A percentile compares a stretch with the other conserved stretches of the same genome.
Evolutionary conservation across 2,888 invertebrate species (phyloP).

Genomic region (Dioctria rufipes): DNA sequence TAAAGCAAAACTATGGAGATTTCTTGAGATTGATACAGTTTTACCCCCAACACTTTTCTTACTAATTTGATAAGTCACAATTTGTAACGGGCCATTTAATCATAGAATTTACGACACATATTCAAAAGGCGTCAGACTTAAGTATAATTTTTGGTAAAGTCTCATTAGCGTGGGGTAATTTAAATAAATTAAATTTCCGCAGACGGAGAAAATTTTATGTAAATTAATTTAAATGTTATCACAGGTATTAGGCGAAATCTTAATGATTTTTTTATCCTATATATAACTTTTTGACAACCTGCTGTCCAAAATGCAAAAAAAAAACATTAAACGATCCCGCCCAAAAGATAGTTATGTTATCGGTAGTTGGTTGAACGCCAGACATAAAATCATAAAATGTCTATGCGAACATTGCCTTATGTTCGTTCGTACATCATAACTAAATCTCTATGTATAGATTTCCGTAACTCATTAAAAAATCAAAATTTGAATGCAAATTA

Average conservation of each 20-base stretch:
- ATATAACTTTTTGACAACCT: background rate
- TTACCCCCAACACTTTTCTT: slow-evolving; percentile 18
- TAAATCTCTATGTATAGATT: background rate
- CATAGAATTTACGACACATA: slow-evolving; percentile 6
- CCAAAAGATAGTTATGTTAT: too few relatives aligned
- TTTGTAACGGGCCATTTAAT: slow-evolving; percentile 46
- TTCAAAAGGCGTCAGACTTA: background rate
- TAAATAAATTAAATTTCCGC: slow-evolving; percentile 28
- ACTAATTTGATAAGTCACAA: slow-evolving; percentile 47
- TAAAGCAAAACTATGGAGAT: slow-evolving; percentile 34
- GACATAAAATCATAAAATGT: slow-evolving; percentile 37
- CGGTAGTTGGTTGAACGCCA: background rate
- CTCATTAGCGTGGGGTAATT: slow-evolving; percentile 15
- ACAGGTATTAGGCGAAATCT: background rate
- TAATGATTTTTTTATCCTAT: background rate
- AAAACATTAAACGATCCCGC: background rate
- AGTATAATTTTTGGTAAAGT: background rate
- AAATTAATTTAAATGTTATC: slow-evolving; percentile 16
- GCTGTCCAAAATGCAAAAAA: background rate
- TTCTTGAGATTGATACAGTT: background rate
- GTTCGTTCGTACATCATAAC: slow-evolving; percentile 7
- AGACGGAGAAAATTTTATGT: slow-evolving; percentile 5
- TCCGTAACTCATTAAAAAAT: slow-evolving; percentile 21
- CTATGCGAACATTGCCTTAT: background rate
- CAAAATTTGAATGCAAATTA: slow-evolving; percentile 41